phyloP scores from a whole-genome alignment of 2,113 vertebrate genomes.

The Menidia beryllina region DNA sequence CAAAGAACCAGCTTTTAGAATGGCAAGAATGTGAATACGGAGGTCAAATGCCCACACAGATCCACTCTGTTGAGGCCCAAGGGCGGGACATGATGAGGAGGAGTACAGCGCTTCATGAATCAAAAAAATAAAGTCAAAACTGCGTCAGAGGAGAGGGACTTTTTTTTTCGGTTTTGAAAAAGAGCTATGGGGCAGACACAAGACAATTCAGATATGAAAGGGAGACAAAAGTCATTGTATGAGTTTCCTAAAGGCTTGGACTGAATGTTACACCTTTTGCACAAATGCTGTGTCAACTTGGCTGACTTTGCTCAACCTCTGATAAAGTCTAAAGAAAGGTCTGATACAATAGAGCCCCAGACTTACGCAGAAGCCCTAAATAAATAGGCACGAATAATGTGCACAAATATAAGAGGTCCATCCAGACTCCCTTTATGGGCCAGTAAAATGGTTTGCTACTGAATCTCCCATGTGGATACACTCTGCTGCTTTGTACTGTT shows the following conservation, averaged over 20 bases:
- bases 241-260: conserved; percentile 36
- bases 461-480: conserved; percentile 36
- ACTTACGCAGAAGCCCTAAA: conserved; percentile 18
- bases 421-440: conserved; percentile 35
- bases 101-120: conserved; percentile 51
- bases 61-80: conserved; percentile 48
- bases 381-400: conserved; percentile 48
- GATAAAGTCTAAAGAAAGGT: conserved; percentile 50
- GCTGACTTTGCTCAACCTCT: conserved; percentile 30
- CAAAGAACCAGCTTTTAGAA: conserved; percentile 74
- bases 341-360: conserved; percentile 28
- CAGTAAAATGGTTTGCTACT: conserved; percentile 47
- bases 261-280: conserved; percentile 58
- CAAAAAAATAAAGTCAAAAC: conserved; percentile 32
- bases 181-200: conserved; percentile 41
- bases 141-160: conserved; percentile 32
- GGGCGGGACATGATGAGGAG: conserved; percentile 16
- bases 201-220: conserved; percentile 54
- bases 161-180: conserved; percentile 40
- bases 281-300: conserved; percentile 51
- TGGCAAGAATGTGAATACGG: conserved; percentile 63
- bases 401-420: conserved; percentile 40
- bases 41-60: conserved; percentile 70
- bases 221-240: conserved; percentile 52
- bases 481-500: conserved; percentile 42